phyloP scores from a whole-genome alignment of 1,140 invertebrate genomes.

The Drosophila persimilis region DNA sequence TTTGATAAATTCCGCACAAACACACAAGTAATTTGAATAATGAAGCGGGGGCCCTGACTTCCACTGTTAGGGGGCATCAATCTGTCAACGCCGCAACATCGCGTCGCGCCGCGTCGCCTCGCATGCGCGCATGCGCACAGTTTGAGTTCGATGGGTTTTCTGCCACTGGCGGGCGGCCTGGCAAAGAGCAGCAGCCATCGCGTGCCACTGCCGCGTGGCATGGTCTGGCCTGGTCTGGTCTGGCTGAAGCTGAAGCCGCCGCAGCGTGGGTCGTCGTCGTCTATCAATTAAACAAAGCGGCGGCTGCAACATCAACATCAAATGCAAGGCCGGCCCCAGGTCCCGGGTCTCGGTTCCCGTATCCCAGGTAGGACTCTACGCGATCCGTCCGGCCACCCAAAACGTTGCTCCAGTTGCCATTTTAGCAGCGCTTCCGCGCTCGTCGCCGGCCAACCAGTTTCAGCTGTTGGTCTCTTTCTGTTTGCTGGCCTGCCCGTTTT shows the following conservation, averaged over 20 bases:
- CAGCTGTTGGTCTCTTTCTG: conserved; percentile 31
- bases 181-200: conserved; percentile 44
- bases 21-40: conserved; percentile 75
- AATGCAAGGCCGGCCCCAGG: conserved; percentile 72
- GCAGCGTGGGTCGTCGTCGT: conserved; percentile 69
- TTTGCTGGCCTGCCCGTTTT: conserved; percentile 13
- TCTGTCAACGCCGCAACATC: conserved; percentile 74
- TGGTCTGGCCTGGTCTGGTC: conserved; percentile 3
- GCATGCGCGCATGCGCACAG: conserved; percentile 76
- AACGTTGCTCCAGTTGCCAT: conserved; percentile 74
- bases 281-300: conserved; percentile 80
- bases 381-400: conserved; percentile 67
- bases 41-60: conserved; percentile 64
- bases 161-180: conserved; percentile 64
- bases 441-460: conserved; percentile 46
- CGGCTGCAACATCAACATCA: conserved; percentile 65
- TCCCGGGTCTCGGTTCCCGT: conserved; percentile 7
- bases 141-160: conserved; percentile 78
- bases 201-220: conserved; percentile 35
- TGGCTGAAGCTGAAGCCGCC: conserved; percentile 36
- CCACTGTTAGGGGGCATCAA: conserved; percentile 73
- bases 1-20: conserved; percentile 79
- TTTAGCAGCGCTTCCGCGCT: conserved; percentile 72
- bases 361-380: conserved; percentile 26
- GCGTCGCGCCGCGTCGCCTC: conserved; percentile 71